Evolutionary conservation across 2,888 invertebrate genomes (phyloP).

Genomic region (Lasiommata megera): DNA sequence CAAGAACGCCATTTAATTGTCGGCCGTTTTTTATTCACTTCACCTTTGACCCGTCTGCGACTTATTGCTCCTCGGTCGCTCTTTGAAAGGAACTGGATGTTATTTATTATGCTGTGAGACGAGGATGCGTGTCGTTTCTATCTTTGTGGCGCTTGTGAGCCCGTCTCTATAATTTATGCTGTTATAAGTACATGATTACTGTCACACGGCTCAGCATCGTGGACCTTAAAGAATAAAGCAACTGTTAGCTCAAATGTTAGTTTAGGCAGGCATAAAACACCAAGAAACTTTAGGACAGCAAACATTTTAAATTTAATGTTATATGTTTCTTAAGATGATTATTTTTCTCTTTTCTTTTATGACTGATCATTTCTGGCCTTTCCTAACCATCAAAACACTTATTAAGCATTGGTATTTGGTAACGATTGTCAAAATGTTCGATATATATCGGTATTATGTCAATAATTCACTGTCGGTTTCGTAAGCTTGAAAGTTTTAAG

Average conservation of each 20-base stretch:
- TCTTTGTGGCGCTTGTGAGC: constrained; percentile 76
- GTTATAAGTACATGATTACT: constrained; percentile 73
- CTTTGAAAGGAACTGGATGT: constrained; percentile 78
- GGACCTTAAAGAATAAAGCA: constrained; percentile 17
- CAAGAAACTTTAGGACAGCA: background rate
- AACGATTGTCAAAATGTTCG: background rate
- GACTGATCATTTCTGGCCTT: background rate
- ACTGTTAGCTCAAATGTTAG: background rate
- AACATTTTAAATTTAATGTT: background rate
- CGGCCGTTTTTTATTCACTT: constrained; percentile 80
- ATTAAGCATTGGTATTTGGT: constrained; percentile 4
- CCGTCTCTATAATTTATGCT: constrained; percentile 72
- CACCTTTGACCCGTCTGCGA: constrained; percentile 78
- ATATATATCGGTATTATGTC: constrained; percentile 2
- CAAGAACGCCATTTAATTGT: constrained; percentile 82
- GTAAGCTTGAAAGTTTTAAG: constrained; percentile 17
- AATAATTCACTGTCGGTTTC: constrained; percentile 13
- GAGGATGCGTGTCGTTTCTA: constrained; percentile 74
- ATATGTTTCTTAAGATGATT: background rate
- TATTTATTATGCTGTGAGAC: constrained; percentile 73
- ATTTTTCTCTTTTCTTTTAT: background rate
- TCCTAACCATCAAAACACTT: background rate
- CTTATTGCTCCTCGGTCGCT: constrained; percentile 77
- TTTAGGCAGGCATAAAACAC: no score
- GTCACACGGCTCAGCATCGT: constrained; percentile 51